A percentile compares a stretch with the other conserved stretches of the same genome.
Conservation (phyloP, 1,140 invertebrate species). For the Protaetia brevitarsis region DNA sequence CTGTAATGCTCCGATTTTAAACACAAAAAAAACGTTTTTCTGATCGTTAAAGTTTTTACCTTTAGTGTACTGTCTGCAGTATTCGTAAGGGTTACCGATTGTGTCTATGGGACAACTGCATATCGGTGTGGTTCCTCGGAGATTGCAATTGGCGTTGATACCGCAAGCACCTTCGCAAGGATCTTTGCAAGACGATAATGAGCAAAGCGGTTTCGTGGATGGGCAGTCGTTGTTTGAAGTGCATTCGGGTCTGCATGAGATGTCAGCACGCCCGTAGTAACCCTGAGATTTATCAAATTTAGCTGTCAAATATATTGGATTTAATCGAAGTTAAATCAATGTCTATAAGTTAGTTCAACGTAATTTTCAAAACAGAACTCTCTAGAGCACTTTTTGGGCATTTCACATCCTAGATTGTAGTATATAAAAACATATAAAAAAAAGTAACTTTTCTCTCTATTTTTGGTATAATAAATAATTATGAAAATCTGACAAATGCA, state of each 20-base stretch:
- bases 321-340: too few relatives aligned
- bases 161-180: conserved; percentile 80
- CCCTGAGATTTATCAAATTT: conserved; percentile 27
- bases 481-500: too few relatives aligned
- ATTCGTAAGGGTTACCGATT: conserved; percentile 81
- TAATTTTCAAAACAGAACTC: too few relatives aligned
- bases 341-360: too few relatives aligned
- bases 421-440: too few relatives aligned
- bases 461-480: too few relatives aligned
- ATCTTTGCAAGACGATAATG: conserved; percentile 75
- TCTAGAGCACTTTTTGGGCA: too few relatives aligned
- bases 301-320: background rate
- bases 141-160: conserved; percentile 73
- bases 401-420: too few relatives aligned
- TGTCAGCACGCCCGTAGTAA: conserved; percentile 71
- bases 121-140: conserved; percentile 72
- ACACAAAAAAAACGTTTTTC: conserved; percentile 1
- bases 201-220: conserved; percentile 69
- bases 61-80: conserved; percentile 75
- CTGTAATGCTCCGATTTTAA: conserved; percentile 47
- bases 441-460: too few relatives aligned
- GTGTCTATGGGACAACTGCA: conserved; percentile 83
- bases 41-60: conserved; percentile 50
- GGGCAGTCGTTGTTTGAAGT: conserved; percentile 72
- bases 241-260: conserved; percentile 73